Percentiles rank a stretch among this genome's conserved stretches.
Evolutionary conservation across 1,140 invertebrate species (phyloP).

Genomic region (Ooceraea biroi): DNA sequence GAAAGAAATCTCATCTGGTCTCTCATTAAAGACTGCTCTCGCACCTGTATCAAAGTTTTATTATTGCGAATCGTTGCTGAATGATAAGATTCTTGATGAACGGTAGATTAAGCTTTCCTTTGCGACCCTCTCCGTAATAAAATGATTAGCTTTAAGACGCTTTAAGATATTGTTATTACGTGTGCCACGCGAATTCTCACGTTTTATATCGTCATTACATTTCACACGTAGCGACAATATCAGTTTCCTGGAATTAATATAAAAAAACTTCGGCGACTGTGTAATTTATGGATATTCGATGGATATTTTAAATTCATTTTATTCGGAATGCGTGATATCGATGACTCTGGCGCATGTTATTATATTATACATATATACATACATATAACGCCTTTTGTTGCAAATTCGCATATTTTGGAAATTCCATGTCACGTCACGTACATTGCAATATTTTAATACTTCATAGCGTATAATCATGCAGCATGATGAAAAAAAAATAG

Average conservation of each 20-base stretch:
- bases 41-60: not conserved
- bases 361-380: not conserved
- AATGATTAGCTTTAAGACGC: not conserved
- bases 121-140: not conserved
- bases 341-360: not conserved
- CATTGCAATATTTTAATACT: not conserved
- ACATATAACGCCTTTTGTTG: not conserved
- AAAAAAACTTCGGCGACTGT: not conserved
- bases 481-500: not conserved
- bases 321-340: constrained; percentile 8
- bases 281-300: not conserved
- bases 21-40: constrained; percentile 28
- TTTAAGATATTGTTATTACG: constrained; percentile 13
- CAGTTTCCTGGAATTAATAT: constrained; percentile 22
- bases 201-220: constrained; percentile 8
- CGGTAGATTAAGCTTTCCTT: not conserved
- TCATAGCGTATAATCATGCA: not conserved
- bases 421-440: not conserved
- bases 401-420: constrained; percentile 14
- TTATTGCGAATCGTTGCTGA: constrained; percentile 7
- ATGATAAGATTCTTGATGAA: constrained; percentile 6
- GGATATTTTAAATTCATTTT: constrained; percentile 34
- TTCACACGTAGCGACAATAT: constrained; percentile 11
- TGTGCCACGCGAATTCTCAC: not conserved
- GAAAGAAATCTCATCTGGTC: constrained; percentile 10